A percentile compares a stretch with the other conserved stretches of the same genome.
These are phyloP conservation scores for Acheta domesticus DNA, from an alignment of 2,888 invertebrate species.

Conservation along the genomic window DNA sequence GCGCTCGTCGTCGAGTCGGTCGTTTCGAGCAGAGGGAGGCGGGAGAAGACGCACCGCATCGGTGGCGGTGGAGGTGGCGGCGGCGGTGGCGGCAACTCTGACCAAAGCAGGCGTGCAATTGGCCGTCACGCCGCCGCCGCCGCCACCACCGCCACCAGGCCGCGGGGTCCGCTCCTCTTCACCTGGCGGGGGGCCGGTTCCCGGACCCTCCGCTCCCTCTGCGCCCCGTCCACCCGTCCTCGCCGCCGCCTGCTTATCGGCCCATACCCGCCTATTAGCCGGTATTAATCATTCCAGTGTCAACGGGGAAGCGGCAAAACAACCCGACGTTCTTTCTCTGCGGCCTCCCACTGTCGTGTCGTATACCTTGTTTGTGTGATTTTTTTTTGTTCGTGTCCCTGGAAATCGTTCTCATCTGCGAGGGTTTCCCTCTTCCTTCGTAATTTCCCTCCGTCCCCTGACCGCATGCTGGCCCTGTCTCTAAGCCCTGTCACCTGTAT, in stretches of 20 bases:
- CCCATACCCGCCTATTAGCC: not conserved
- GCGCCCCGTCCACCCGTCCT: not conserved
- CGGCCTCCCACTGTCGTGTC: too few relatives aligned
- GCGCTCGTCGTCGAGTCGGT: not conserved
- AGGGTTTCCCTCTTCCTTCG: too few relatives aligned
- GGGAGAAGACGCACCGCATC: too few relatives aligned
- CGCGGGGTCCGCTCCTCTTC: not conserved
- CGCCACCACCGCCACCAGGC: not conserved
- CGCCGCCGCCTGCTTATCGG: not conserved
- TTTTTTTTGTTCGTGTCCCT: too few relatives aligned
- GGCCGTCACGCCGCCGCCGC: slow-evolving; percentile 3
- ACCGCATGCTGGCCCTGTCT: too few relatives aligned
- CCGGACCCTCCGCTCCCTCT: not conserved
- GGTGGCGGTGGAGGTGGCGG: too few relatives aligned
- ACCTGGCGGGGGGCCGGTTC: not conserved
- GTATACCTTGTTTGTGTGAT: too few relatives aligned
- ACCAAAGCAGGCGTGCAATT: not conserved
- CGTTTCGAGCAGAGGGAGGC: not conserved
- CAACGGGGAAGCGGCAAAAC: not conserved
- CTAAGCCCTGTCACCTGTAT: too few relatives aligned
- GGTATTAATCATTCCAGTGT: not conserved
- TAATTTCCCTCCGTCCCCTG: too few relatives aligned
- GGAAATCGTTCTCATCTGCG: too few relatives aligned
- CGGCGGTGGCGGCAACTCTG: too few relatives aligned
- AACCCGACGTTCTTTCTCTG: not conserved